Evolutionary conservation across 1,140 invertebrate species (phyloP).

Genomic region (Brevipalpus yothersi): DNA sequence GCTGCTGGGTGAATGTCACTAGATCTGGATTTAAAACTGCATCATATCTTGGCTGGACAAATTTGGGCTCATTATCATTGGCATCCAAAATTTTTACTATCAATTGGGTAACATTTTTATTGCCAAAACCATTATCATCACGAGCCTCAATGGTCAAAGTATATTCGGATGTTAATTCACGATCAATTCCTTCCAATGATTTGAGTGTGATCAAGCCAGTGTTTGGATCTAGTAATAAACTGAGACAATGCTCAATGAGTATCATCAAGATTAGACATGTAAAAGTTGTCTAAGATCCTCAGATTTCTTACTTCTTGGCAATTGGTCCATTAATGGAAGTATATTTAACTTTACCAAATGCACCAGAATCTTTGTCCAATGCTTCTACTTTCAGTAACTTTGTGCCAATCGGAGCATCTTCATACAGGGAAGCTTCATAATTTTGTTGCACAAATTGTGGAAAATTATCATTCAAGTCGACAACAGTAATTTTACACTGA

Average conservation of each 20-base stretch:
- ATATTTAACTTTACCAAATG: constrained; percentile 43
- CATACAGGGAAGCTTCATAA: constrained; percentile 44
- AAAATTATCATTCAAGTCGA: constrained; percentile 69
- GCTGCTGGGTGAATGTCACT: constrained; percentile 18
- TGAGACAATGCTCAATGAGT: no score
- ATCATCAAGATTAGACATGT: background rate
- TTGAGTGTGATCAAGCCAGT: constrained; percentile 58
- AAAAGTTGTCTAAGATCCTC: background rate
- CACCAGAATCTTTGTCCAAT: constrained; percentile 42
- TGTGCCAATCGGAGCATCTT: constrained; percentile 49
- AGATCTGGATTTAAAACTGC: constrained; percentile 46
- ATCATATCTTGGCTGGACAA: constrained; percentile 50
- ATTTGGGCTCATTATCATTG: constrained; percentile 48
- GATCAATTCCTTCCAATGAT: constrained; percentile 38
- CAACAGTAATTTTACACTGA: constrained; percentile 47
- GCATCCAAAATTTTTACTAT: constrained; percentile 12
- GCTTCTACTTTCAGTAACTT: constrained; percentile 35
- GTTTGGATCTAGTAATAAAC: constrained; percentile 47
- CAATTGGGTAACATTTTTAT: constrained; percentile 15
- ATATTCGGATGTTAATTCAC: constrained; percentile 40
- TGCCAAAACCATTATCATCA: constrained; percentile 51
- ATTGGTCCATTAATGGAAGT: constrained; percentile 44
- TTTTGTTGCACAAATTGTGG: constrained; percentile 45
- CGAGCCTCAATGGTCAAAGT: constrained; percentile 54
- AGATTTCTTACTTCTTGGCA: constrained; percentile 24